Conservation (phyloP, 2,888 invertebrate species). For the Polyommatus icarus region DNA sequence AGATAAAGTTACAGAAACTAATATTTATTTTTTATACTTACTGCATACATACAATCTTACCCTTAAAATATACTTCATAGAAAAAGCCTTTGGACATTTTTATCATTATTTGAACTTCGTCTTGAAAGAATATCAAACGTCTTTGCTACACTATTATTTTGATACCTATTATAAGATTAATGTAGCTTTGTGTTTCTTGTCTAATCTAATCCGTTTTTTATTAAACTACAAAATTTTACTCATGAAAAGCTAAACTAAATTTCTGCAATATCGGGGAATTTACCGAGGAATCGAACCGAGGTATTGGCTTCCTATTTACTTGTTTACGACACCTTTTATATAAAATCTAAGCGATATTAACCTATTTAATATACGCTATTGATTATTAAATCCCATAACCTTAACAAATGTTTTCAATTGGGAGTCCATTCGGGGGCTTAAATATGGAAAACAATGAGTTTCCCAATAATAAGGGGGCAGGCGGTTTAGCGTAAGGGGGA, state of each 20-base stretch:
- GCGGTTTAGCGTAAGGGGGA: slow-evolving; percentile 56
- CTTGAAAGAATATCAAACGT: no score
- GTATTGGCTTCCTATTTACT: background rate
- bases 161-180: no score
- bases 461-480: slow-evolving; percentile 72
- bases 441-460: slow-evolving; percentile 76
- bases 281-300: background rate
- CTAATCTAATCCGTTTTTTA: background rate
- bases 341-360: slow-evolving; percentile 27
- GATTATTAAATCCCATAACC: slow-evolving; percentile 50
- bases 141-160: no score
- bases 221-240: background rate
- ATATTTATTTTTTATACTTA: no score
- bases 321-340: background rate
- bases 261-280: no score
- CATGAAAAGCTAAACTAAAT: background rate
- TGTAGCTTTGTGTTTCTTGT: no score
- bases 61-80: no score
- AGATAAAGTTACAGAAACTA: no score
- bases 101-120: no score
- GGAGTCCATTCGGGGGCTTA: slow-evolving; percentile 60
- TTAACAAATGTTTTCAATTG: slow-evolving; percentile 52
- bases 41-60: no score
- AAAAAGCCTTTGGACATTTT: no score
- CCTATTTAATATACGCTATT: slow-evolving; percentile 41